Percentiles rank a stretch among this genome's conserved stretches.
Evolutionary conservation across 2,113 vertebrate species (phyloP).

Genomic region (Dolichallabes microphthalmus): DNA sequence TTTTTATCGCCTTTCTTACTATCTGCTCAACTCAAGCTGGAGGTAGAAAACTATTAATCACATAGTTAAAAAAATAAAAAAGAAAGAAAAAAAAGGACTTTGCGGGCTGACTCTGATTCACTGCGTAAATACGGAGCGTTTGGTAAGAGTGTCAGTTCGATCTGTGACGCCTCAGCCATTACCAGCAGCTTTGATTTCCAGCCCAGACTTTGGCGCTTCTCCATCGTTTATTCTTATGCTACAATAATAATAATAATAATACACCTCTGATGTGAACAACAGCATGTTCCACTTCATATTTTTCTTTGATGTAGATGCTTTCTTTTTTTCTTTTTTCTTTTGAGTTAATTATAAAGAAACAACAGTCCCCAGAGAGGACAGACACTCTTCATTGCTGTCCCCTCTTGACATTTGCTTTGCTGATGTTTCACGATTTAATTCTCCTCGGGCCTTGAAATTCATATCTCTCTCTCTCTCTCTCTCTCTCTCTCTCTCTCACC

Average conservation of each 20-base stretch:
- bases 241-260: slow-evolving; percentile 9
- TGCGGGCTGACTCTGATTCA: not conserved
- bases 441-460: not conserved
- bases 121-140: not conserved
- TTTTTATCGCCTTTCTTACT: not conserved
- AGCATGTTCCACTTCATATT: slow-evolving; percentile 35
- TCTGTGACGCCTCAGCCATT: slow-evolving; percentile 40
- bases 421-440: slow-evolving; percentile 46
- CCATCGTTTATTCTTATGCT: slow-evolving; percentile 25
- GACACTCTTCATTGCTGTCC: slow-evolving; percentile 31
- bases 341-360: slow-evolving; percentile 54
- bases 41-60: not conserved
- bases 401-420: slow-evolving; percentile 53
- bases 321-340: not conserved
- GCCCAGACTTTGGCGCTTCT: slow-evolving; percentile 30
- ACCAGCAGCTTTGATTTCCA: slow-evolving; percentile 52
- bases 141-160: not conserved
- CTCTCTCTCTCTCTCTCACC: not conserved
- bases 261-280: slow-evolving; percentile 37
- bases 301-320: slow-evolving; percentile 47
- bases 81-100: too few relatives aligned
- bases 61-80: not conserved
- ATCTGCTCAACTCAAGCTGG: not conserved
- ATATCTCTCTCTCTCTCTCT: not conserved
- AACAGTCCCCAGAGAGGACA: slow-evolving; percentile 39